Base-by-base conservation (phyloP, 2,888 invertebrate genomes). In the Agapostemon virescens region DNA sequence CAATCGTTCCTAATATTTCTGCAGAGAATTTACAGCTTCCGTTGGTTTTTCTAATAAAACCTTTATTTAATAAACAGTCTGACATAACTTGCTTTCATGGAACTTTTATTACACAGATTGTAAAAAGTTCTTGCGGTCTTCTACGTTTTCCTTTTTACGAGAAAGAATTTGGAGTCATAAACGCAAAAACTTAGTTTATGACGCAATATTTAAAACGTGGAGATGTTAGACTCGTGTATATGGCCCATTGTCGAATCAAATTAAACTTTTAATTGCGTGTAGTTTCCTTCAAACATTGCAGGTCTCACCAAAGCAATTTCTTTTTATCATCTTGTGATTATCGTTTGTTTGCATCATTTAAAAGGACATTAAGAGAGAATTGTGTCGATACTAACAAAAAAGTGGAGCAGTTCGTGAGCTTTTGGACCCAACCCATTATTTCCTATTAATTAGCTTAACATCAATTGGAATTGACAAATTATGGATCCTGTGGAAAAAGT, bases 81-180 rank as follows among this genome's bases (percentile, higher is more conserved):
- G n/a, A 11, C 11, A 49, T 49, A 49, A 20, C 11, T 49, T 49
- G 4, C n/a, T 49, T n/a, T 4, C n/a, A 23, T n/a, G n/a, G 49
- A 49, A n/a, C n/a, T 49, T 49, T 49, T 49, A n/a, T 49, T 49
- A 49, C n/a, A 49, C 49, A 49, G 49, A 49, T n/a, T n/a, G 49
- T 49, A 49, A 49, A 49, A 49, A n/a, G n/a, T n/a, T 11, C 49
- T 4, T 11, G 49, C 49, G n/a, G n/a, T n/a, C 3, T n/a, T 11
- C 49, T n/a, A 49, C 49, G 49, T n/a, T n/a, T n/a, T 49, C 11
- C 49, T n/a, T 49, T n/a, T 49, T 49, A 49, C 49, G 49, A 45
- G 49, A 23, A 49, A 49, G 49, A 49, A 49, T 49, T 11, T 11
- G 3, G n/a, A 23, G 49, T 49, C n/a, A 49, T n/a, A 11, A 49